Evolutionary conservation across 2,888 invertebrate genomes (phyloP).

Genomic region (Melipona beecheii): DNA sequence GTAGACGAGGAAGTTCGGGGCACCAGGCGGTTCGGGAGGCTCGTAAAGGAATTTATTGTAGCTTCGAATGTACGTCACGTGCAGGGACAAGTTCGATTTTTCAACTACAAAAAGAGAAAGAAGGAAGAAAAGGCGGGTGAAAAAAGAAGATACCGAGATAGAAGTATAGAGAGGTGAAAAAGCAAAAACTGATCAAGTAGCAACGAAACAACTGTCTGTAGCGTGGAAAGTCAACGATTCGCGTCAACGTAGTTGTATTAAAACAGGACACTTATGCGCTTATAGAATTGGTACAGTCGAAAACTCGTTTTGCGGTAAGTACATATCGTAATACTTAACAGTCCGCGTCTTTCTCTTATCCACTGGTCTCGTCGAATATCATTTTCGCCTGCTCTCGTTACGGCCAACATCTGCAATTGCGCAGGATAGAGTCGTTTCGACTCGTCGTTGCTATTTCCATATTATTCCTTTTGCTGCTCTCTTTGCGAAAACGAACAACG

Average conservation of each 20-base stretch:
- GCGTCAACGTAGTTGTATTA: background rate
- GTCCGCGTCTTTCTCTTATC: background rate
- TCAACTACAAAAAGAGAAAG: slow-evolving; percentile 5
- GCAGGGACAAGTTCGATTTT: slow-evolving; percentile 63
- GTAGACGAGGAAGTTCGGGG: slow-evolving; percentile 69
- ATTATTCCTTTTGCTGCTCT: background rate
- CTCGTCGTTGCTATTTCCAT: background rate
- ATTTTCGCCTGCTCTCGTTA: background rate
- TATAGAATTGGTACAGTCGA: background rate
- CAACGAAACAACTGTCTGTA: slow-evolving; percentile 32
- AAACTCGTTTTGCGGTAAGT: background rate
- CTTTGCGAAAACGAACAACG: background rate
- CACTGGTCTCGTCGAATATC: slow-evolving; percentile 2
- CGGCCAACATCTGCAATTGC: too few species aligned
- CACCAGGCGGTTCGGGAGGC: slow-evolving; percentile 43
- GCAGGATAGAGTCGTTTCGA: background rate
- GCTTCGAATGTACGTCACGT: slow-evolving; percentile 70
- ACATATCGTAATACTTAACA: background rate
- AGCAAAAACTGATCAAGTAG: background rate
- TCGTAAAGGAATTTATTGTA: slow-evolving; percentile 72
- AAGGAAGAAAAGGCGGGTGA: background rate
- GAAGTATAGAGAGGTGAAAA: slow-evolving; percentile 1
- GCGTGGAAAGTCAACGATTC: slow-evolving; percentile 16
- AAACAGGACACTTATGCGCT: background rate
- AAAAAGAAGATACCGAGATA: background rate